Evolutionary conservation across 2,113 vertebrate genomes (phyloP).

Genomic region (Rana temporaria): DNA sequence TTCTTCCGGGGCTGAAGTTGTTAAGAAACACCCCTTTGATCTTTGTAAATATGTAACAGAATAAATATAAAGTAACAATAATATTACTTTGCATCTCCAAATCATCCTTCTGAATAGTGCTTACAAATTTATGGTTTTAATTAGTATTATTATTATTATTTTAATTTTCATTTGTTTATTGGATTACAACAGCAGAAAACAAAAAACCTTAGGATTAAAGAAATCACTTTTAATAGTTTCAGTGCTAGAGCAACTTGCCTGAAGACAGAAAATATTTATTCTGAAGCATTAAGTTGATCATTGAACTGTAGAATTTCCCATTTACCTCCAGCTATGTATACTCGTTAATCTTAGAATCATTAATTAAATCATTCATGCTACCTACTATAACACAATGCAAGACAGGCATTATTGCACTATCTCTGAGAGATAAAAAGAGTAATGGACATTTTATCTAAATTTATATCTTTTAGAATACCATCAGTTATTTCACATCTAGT

Average conservation of each 20-base stretch:
- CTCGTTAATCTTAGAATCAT: constrained; percentile 45
- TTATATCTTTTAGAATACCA: not conserved
- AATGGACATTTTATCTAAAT: not conserved
- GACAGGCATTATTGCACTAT: not conserved
- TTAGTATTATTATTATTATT: too few relatives aligned
- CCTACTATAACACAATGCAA: constrained; percentile 10
- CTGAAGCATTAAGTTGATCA: constrained; percentile 46
- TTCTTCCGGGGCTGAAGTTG: too few relatives aligned
- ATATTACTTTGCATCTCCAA: too few relatives aligned
- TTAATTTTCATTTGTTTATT: not conserved
- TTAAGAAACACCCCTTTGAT: too few relatives aligned
- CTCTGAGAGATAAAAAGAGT: not conserved
- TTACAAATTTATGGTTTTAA: too few relatives aligned
- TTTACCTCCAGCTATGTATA: constrained; percentile 55
- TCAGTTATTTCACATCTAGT: too few relatives aligned
- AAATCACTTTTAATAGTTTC: not conserved
- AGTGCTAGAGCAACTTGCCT: constrained; percentile 5
- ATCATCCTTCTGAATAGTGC: too few relatives aligned
- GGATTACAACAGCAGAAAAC: too few relatives aligned
- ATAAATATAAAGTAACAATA: too few relatives aligned
- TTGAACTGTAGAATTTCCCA: constrained; percentile 47
- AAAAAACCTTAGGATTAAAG: too few relatives aligned
- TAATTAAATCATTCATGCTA: constrained; percentile 34
- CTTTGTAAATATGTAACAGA: too few relatives aligned
- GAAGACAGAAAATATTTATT: constrained; percentile 29